A percentile compares a stretch with the other conserved stretches of the same genome.
phyloP scores from a whole-genome alignment of 2,113 vertebrate genomes.

The Pseudolaguvia tuberculata region DNA sequence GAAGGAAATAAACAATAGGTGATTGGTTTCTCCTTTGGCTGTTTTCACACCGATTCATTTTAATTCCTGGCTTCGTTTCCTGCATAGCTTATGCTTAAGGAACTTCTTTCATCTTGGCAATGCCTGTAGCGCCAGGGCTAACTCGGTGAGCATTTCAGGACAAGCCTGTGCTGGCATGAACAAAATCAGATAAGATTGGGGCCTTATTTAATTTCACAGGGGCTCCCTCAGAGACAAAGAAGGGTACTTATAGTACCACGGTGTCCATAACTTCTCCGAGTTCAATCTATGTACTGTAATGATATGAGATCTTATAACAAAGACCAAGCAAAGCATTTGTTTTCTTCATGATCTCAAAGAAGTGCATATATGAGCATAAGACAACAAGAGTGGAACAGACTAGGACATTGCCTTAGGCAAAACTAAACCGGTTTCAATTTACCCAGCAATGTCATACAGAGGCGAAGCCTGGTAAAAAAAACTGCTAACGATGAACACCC shows the following conservation, averaged over 20 bases:
- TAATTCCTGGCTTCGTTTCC: conserved; percentile 70
- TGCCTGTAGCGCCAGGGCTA: conserved; percentile 69
- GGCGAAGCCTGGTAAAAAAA: conserved; percentile 29
- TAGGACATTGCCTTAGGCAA: conserved; percentile 9
- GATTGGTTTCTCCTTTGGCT: conserved; percentile 57
- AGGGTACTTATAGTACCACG: conserved; percentile 37
- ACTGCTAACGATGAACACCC: conserved; percentile 15
- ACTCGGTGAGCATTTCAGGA: conserved; percentile 64
- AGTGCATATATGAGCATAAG: not conserved
- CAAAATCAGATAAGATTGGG: conserved; percentile 67
- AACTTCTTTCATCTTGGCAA: conserved; percentile 70
- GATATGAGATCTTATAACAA: conserved; percentile 55
- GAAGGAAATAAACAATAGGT: conserved; percentile 44
- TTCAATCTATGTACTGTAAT: conserved; percentile 53
- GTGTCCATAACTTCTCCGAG: conserved; percentile 53
- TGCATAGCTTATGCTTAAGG: conserved; percentile 76
- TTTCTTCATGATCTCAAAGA: not conserved
- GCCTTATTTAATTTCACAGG: conserved; percentile 69
- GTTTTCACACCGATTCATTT: conserved; percentile 75
- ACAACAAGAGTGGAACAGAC: not conserved
- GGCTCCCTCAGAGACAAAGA: conserved; percentile 53
- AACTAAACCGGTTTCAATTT: conserved; percentile 20
- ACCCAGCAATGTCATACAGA: conserved; percentile 6
- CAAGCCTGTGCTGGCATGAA: conserved; percentile 70
- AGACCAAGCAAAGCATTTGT: conserved; percentile 56